phyloP scores from a whole-genome alignment of 2,888 invertebrate species.

The Pollenia amentaria region DNA sequence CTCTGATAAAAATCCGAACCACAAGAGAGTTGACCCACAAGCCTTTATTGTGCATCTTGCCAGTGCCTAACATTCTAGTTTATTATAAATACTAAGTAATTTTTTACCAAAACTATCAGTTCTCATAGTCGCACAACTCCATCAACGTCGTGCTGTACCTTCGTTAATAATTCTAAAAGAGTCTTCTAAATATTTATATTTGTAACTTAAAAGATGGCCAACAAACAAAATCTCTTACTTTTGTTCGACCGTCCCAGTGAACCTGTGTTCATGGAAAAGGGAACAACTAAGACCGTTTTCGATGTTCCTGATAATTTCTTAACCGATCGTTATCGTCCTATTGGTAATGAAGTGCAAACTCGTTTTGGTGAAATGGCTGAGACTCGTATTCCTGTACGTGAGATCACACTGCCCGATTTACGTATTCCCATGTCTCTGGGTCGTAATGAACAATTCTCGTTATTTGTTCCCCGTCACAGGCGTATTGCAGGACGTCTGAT shows the following conservation, averaged over 20 bases:
- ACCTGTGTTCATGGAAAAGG: slow-evolving; percentile 91
- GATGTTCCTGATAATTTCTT: slow-evolving; percentile 88
- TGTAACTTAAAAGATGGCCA: slow-evolving; percentile 86
- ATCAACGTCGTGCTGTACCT: not conserved
- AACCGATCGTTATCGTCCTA: slow-evolving; percentile 85
- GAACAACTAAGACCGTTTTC: slow-evolving; percentile 87
- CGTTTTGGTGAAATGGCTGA: slow-evolving; percentile 86
- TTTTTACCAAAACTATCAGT: not conserved
- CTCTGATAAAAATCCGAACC: too few species aligned
- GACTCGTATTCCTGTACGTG: slow-evolving; percentile 86
- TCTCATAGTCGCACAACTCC: slow-evolving; percentile 3
- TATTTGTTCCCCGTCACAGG: slow-evolving; percentile 89
- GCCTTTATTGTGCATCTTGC: slow-evolving; percentile 4
- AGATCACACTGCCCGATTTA: slow-evolving; percentile 88
- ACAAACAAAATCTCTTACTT: slow-evolving; percentile 86
- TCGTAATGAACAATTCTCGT: slow-evolving; percentile 88
- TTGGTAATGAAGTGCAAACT: slow-evolving; percentile 85
- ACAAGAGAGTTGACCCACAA: not conserved
- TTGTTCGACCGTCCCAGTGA: slow-evolving; percentile 91
- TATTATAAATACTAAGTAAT: slow-evolving; percentile 3
- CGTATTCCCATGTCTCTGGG: slow-evolving; percentile 87
- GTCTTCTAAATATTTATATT: not conserved
- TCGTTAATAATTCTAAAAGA: not conserved
- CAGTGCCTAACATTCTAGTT: not conserved
- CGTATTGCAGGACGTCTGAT: slow-evolving; percentile 88